Conservation (phyloP, 2,113 vertebrate species). For the Mus spicilegus region DNA sequence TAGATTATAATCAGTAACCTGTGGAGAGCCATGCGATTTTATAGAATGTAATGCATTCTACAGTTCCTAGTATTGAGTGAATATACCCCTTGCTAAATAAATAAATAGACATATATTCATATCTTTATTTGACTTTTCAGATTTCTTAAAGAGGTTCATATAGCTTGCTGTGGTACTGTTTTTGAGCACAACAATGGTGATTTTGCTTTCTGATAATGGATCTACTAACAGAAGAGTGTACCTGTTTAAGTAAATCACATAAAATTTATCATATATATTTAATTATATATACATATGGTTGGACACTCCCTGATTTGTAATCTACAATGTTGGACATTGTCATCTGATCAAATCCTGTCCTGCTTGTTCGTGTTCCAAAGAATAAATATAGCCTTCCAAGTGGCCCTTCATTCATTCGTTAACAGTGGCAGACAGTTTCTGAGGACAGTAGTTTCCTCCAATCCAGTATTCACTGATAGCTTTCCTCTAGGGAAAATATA, state of each 20-base stretch:
- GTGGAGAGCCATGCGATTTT: background rate
- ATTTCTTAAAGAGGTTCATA: background rate
- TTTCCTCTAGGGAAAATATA: slow-evolving; percentile 14
- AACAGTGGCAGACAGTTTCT: background rate
- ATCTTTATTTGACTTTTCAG: background rate
- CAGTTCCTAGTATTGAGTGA: background rate
- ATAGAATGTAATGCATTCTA: background rate
- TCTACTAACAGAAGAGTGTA: background rate
- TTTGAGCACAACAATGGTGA: background rate
- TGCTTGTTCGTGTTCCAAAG: background rate
- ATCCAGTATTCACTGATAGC: slow-evolving; percentile 27
- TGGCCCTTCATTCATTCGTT: slow-evolving; percentile 35
- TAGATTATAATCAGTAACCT: slow-evolving; percentile 24
- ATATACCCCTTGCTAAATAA: background rate
- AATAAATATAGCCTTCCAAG: slow-evolving; percentile 26
- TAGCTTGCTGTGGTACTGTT: background rate
- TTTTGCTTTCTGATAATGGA: slow-evolving; percentile 2
- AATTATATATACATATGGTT: background rate
- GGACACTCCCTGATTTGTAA: background rate
- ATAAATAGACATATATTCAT: background rate
- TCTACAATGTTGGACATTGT: background rate
- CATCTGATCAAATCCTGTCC: slow-evolving; percentile 27
- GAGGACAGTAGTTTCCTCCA: slow-evolving; percentile 36
- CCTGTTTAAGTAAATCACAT: slow-evolving; percentile 6
- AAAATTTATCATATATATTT: background rate